phyloP scores from a whole-genome alignment of 2,888 invertebrate species.

The Carterocephalus palaemon region DNA sequence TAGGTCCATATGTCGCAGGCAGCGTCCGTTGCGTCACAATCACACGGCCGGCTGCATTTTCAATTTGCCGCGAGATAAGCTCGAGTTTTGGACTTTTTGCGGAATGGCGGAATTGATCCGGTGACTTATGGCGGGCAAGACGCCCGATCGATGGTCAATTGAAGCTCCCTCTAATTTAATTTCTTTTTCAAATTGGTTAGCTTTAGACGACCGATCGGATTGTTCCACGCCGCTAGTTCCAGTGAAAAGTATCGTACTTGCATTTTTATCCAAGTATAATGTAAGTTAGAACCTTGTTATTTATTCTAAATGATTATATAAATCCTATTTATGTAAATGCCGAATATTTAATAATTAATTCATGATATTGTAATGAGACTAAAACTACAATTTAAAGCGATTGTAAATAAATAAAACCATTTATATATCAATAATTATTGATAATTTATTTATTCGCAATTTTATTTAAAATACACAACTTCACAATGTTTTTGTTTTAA shows the following conservation, averaged over 20 bases:
- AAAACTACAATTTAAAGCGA: not conserved
- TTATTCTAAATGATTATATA: too few relatives aligned
- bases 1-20: conserved; percentile 75
- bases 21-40: conserved; percentile 74
- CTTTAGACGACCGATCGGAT: conserved; percentile 18
- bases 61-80: conserved; percentile 78
- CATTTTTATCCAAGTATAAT: too few relatives aligned
- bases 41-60: conserved; percentile 75
- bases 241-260: conserved; percentile 11
- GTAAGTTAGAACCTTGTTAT: too few relatives aligned
- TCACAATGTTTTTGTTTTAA: conserved; percentile 75
- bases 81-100: conserved; percentile 73
- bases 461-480: conserved; percentile 79
- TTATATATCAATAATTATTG: conserved; percentile 74
- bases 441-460: conserved; percentile 80
- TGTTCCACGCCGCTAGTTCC: conserved; percentile 18
- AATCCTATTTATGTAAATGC: too few relatives aligned
- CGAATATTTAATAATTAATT: too few relatives aligned
- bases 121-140: conserved; percentile 71
- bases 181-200: conserved; percentile 26
- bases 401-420: conserved; percentile 12
- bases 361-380: not conserved
- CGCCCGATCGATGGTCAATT: conserved; percentile 64
- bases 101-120: conserved; percentile 74
- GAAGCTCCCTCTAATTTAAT: conserved; percentile 56